These are phyloP conservation scores for Argya squamiceps DNA, from an alignment of 2,797 vertebrate genomes.

Conservation along the genomic window DNA sequence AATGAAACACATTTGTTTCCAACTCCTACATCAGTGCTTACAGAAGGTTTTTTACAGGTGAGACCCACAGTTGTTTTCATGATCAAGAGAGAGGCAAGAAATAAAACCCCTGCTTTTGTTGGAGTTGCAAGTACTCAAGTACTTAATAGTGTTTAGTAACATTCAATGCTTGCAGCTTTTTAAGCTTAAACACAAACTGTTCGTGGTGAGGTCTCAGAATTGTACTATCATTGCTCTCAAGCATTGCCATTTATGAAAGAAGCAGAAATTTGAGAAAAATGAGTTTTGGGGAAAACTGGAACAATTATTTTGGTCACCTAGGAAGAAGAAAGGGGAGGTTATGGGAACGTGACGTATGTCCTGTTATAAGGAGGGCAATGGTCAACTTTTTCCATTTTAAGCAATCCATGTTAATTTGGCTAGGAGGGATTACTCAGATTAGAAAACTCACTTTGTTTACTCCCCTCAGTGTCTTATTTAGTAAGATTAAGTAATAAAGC, in stretches of 20 bases:
- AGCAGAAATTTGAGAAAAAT: background rate
- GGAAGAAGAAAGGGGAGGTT: background rate
- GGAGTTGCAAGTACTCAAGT: background rate
- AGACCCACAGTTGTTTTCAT: background rate
- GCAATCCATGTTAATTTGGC: background rate
- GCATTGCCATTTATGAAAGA: background rate
- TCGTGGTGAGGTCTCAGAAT: background rate
- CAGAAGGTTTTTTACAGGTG: background rate
- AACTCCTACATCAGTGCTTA: background rate
- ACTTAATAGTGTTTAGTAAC: background rate
- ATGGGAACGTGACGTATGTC: background rate
- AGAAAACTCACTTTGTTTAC: slow-evolving; percentile 1
- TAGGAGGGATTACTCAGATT: background rate
- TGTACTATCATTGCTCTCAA: background rate
- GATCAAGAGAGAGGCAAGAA: background rate
- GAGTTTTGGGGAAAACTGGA: background rate
- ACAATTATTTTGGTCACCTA: background rate
- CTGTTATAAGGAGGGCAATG: background rate
- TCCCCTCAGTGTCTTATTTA: background rate
- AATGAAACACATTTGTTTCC: background rate
- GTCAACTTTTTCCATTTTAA: slow-evolving; percentile 22
- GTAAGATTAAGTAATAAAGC: background rate
- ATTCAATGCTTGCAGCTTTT: background rate
- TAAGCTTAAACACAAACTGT: background rate
- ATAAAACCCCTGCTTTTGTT: background rate